phyloP scores from a whole-genome alignment of 2,113 vertebrate species.

The Lophotis ruficrista region DNA sequence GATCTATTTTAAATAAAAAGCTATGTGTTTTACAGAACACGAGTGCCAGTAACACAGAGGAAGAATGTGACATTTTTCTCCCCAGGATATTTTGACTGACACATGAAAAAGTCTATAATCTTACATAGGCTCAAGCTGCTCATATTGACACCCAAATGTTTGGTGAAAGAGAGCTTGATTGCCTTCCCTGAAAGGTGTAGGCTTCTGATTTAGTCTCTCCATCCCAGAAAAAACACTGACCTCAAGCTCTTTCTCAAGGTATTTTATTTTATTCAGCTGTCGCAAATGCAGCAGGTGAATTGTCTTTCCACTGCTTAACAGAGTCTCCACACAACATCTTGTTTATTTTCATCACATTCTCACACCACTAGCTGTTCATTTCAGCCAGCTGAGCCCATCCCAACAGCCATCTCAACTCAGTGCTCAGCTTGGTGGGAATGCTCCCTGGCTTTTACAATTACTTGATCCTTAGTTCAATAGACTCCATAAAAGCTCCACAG shows the following conservation, averaged over 20 bases:
- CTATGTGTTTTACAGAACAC: conserved; percentile 62
- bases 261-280: conserved; percentile 8
- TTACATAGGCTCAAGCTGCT: conserved; percentile 64
- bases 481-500: neutral
- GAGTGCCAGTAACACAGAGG: conserved; percentile 53
- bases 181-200: conserved; percentile 49
- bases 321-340: neutral
- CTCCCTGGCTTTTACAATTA: neutral
- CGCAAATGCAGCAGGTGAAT: neutral
- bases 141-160: conserved; percentile 59
- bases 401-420: neutral
- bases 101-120: conserved; percentile 65
- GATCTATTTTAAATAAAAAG: conserved; percentile 64
- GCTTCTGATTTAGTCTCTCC: neutral
- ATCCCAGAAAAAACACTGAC: neutral
- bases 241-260: neutral
- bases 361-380: neutral
- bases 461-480: neutral
- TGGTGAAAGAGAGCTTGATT: conserved; percentile 45
- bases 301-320: neutral
- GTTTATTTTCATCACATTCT: conserved; percentile 19
- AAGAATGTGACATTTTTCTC: conserved; percentile 70
- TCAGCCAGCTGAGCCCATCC: neutral
- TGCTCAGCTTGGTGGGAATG: neutral
- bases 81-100: conserved; percentile 69